Evolutionary conservation across 2,888 invertebrate species (phyloP).

Genomic region (Dione juno): DNA sequence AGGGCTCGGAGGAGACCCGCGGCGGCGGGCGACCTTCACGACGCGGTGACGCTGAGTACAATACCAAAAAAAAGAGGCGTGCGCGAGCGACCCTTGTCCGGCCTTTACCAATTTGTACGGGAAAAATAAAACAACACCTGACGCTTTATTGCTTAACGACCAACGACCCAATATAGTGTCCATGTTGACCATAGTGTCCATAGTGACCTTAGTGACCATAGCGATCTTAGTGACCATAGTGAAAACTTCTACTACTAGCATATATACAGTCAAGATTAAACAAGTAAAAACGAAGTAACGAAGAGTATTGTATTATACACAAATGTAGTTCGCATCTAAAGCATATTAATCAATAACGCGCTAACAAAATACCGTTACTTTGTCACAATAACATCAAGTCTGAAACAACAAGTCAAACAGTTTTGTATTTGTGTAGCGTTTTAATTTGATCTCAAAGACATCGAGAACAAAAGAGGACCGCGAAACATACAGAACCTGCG

Average conservation of each 20-base stretch:
- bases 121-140: constrained; percentile 56
- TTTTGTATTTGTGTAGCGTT: background rate
- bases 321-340: background rate
- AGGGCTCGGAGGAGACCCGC: constrained; percentile 19
- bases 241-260: too few species aligned
- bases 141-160: constrained; percentile 43
- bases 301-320: too few species aligned
- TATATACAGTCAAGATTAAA: too few species aligned
- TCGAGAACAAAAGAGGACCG: constrained; percentile 11
- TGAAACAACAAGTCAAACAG: background rate
- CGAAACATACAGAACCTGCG: background rate
- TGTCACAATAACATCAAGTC: background rate
- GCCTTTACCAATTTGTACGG: constrained; percentile 70
- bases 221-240: too few species aligned
- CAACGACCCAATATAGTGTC: background rate
- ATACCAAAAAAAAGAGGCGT: constrained; percentile 50
- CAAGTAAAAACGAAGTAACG: too few species aligned
- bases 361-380: background rate
- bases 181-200: too few species aligned
- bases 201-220: too few species aligned
- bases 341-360: background rate
- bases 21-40: constrained; percentile 50
- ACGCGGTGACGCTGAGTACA: constrained; percentile 57
- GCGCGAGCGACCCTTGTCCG: constrained; percentile 60
- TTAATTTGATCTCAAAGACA: constrained; percentile 8